A percentile compares a stretch with the other conserved stretches of the same genome.
These are phyloP conservation scores for Drosophila mulleri DNA, from an alignment of 2,888 invertebrate species.

Conservation along the genomic window DNA sequence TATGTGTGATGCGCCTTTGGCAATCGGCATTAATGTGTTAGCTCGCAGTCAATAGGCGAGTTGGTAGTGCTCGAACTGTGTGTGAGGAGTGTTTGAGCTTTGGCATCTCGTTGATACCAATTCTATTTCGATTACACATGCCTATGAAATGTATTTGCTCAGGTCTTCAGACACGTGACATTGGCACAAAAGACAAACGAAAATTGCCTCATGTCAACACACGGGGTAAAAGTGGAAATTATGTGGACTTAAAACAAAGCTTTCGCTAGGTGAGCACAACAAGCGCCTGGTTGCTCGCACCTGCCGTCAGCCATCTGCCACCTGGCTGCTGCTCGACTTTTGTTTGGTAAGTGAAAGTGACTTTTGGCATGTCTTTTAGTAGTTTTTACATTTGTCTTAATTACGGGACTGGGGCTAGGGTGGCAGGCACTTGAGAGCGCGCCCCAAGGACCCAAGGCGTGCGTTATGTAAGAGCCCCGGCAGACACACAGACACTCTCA, in stretches of 20 bases:
- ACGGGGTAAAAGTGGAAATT: conserved; percentile 42
- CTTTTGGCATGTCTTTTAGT: conserved; percentile 53
- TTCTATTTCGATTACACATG: neutral
- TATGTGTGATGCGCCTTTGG: neutral
- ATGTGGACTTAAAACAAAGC: conserved; percentile 63
- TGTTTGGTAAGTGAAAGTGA: conserved; percentile 55
- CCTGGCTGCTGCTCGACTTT: conserved; percentile 37
- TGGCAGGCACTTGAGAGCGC: conserved; percentile 46
- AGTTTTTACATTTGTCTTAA: conserved; percentile 78
- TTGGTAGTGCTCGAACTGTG: neutral
- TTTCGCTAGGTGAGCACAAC: conserved; percentile 28
- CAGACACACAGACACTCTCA: conserved; percentile 4
- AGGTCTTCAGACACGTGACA: conserved; percentile 58
- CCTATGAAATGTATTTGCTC: conserved; percentile 43
- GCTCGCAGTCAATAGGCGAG: neutral
- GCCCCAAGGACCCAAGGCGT: conserved; percentile 22
- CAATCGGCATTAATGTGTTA: neutral
- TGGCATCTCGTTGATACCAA: neutral
- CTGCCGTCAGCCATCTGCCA: conserved; percentile 12
- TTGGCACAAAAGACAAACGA: conserved; percentile 49
- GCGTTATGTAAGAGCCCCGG: conserved; percentile 16
- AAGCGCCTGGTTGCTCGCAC: conserved; percentile 11
- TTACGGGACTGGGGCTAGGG: conserved; percentile 41
- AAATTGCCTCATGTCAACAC: conserved; percentile 54
- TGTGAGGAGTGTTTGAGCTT: neutral